A percentile compares a stretch with the other conserved stretches of the same genome.
Conservation (phyloP, 2,113 vertebrate species). For the Antechinus flavipes region DNA sequence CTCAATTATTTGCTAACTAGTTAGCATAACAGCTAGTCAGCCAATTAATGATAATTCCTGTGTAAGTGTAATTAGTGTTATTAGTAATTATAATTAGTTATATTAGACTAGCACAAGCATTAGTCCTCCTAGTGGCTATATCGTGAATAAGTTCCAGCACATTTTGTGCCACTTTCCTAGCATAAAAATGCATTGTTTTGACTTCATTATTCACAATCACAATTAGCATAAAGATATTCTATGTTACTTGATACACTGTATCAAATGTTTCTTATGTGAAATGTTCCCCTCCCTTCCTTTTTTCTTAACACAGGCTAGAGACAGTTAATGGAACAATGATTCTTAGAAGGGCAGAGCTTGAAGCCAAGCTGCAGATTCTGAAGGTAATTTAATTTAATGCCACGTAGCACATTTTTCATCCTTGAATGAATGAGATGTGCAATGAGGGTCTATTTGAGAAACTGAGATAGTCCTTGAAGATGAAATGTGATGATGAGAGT, state of each 20-base stretch:
- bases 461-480: constrained; percentile 60
- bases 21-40: neutral
- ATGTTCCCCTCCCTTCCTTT: rapidly evolving
- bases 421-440: constrained; percentile 60
- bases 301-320: constrained; percentile 88
- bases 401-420: constrained; percentile 49
- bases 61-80: neutral
- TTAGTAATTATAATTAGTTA: neutral
- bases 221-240: neutral
- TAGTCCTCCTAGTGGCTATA: neutral
- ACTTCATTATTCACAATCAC: neutral
- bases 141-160: neutral
- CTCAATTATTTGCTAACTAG: neutral
- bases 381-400: constrained; percentile 87
- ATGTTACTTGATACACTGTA: neutral
- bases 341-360: constrained; percentile 90
- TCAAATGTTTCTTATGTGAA: neutral
- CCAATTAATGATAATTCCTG: neutral
- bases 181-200: neutral
- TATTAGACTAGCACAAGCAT: neutral
- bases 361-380: constrained; percentile 89
- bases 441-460: constrained; percentile 63
- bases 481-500: constrained; percentile 61
- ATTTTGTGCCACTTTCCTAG: neutral
- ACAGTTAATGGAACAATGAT: constrained; percentile 89